These are phyloP conservation scores for Proisotoma minuta DNA, from an alignment of 2,888 invertebrate genomes.

Conservation along the genomic window DNA sequence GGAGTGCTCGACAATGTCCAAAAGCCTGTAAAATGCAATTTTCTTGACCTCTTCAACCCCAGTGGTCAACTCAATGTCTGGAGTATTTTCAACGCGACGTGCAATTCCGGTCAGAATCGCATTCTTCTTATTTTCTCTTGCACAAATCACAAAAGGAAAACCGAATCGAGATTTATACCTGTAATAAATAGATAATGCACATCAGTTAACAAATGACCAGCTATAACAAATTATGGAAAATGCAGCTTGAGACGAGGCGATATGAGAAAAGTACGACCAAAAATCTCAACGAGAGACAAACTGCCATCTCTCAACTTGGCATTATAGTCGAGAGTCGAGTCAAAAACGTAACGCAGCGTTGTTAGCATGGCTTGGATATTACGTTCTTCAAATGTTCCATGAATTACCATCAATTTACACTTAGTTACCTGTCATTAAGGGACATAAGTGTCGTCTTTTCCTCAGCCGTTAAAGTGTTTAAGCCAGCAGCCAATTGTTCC, in stretches of 20 bases:
- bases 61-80: slow-evolving; percentile 56
- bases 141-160: slow-evolving; percentile 67
- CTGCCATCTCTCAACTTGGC: too few species aligned
- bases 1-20: slow-evolving; percentile 53
- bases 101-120: slow-evolving; percentile 59
- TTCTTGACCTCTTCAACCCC: slow-evolving; percentile 66
- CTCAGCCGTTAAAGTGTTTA: slow-evolving; percentile 56
- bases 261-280: too few species aligned
- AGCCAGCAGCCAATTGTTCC: slow-evolving; percentile 59
- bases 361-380: too few species aligned
- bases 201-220: neutral
- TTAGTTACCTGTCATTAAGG: slow-evolving; percentile 52
- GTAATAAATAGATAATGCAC: slow-evolving; percentile 40
- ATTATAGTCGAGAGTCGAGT: too few species aligned
- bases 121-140: slow-evolving; percentile 60
- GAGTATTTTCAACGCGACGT: slow-evolving; percentile 56
- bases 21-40: slow-evolving; percentile 60
- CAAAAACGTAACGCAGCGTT: too few species aligned
- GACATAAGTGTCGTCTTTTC: slow-evolving; percentile 56
- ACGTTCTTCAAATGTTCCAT: neutral
- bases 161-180: slow-evolving; percentile 63
- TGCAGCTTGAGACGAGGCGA: neutral
- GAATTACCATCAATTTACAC: neutral
- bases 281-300: too few species aligned
- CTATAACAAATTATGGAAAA: neutral